phyloP scores from a whole-genome alignment of 2,113 vertebrate genomes.

The Erythrolamprus reginae region DNA sequence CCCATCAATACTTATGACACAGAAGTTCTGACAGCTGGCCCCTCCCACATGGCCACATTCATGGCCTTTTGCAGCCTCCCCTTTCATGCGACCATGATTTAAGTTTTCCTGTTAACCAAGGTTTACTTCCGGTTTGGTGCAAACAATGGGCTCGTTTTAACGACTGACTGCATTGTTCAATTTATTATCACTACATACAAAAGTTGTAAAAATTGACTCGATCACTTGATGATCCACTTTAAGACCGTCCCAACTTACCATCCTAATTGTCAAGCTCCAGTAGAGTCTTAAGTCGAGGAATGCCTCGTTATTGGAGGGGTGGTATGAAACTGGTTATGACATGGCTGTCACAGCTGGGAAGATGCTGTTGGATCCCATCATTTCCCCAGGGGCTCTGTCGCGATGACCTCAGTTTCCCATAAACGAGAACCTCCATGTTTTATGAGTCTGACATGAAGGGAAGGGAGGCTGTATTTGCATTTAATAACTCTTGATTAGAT shows the following conservation, averaged over 20 bases:
- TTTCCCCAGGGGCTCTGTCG: conserved; percentile 2
- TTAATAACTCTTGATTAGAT: conserved; percentile 31
- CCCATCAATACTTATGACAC: no score
- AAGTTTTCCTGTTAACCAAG: background rate
- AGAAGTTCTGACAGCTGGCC: background rate
- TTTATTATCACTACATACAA: background rate
- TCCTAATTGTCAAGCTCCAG: background rate
- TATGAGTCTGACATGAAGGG: background rate
- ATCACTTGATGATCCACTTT: background rate
- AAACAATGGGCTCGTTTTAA: background rate
- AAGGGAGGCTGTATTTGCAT: conserved; percentile 1
- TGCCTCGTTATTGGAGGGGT: background rate
- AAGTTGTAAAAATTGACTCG: background rate
- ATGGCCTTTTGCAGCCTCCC: background rate
- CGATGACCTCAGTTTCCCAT: conserved; percentile 25
- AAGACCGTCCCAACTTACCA: background rate
- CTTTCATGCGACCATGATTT: background rate
- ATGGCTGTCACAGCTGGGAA: background rate
- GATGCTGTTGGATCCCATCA: conserved; percentile 1
- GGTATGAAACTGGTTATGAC: background rate
- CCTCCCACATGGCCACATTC: background rate
- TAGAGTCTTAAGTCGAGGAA: background rate
- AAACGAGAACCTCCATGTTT: conserved; percentile 15
- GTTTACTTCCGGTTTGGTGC: background rate
- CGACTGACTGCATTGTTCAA: background rate